phyloP scores from a whole-genome alignment of 2,797 vertebrate species.

The Clarias laeviceps region DNA sequence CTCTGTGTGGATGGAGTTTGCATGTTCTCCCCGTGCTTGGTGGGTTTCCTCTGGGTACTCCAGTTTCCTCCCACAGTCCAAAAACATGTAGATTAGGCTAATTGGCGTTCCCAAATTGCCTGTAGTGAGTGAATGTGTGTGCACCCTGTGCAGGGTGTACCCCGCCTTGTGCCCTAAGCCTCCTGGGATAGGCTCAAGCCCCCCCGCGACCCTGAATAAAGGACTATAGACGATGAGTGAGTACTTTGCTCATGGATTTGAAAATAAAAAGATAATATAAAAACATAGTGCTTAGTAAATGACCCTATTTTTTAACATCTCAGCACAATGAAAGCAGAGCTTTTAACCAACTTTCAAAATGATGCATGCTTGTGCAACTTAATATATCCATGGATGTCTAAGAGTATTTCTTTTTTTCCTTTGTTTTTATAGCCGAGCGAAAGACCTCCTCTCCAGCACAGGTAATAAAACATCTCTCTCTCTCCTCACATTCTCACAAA shows the following conservation, averaged over 20 bases:
- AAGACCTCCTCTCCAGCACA: conserved; percentile 74
- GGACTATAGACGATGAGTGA: too few species aligned
- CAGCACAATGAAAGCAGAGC: not conserved
- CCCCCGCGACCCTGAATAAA: too few species aligned
- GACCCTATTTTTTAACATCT: not conserved
- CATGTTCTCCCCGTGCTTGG: too few species aligned
- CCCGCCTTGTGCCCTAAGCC: too few species aligned
- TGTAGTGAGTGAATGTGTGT: too few species aligned
- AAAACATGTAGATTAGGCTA: too few species aligned
- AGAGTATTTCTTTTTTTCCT: conserved; percentile 9
- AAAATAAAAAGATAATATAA: not conserved
- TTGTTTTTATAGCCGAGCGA: conserved; percentile 70
- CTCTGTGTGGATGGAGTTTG: too few species aligned
- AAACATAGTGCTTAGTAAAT: not conserved
- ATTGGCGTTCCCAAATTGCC: too few species aligned
- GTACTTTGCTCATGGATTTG: not conserved
- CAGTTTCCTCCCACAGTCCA: too few species aligned
- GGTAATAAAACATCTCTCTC: conserved; percentile 65
- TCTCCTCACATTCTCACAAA: conserved; percentile 24
- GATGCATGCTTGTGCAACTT: not conserved
- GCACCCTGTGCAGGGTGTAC: too few species aligned
- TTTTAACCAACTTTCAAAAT: not conserved
- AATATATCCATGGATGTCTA: conserved; percentile 6
- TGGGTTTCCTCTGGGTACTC: too few species aligned
- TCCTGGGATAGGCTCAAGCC: too few species aligned